phyloP scores from a whole-genome alignment of 2,113 vertebrate species.

The Nicator chloris region DNA sequence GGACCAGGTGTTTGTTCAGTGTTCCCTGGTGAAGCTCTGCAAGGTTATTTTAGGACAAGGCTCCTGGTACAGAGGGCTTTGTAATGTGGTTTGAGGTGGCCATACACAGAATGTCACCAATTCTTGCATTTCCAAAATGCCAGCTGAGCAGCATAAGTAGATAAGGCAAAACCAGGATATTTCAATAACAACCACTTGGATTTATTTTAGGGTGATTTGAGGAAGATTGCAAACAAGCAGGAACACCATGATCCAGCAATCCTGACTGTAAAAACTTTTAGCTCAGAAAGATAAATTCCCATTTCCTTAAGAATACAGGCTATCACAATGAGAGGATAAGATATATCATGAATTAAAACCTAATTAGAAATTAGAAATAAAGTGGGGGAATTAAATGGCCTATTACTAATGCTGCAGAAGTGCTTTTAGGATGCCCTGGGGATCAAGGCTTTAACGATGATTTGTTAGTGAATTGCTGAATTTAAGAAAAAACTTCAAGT shows the following conservation, averaged over 20 bases:
- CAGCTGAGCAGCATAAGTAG: neutral
- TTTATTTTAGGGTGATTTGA: neutral
- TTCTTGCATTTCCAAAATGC: neutral
- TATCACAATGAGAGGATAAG: neutral
- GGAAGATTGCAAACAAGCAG: neutral
- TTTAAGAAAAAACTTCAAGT: neutral
- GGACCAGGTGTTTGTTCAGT: neutral
- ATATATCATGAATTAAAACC: constrained; percentile 1
- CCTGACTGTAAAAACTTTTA: neutral
- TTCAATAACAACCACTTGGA: neutral
- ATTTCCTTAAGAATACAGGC: neutral
- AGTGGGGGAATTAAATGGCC: neutral
- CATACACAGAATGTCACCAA: neutral
- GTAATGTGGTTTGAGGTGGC: neutral
- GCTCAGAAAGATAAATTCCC: neutral
- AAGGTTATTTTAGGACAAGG: neutral
- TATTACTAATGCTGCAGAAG: constrained; percentile 3
- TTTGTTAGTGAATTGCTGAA: constrained; percentile 34
- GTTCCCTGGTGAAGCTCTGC: neutral
- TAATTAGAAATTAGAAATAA: constrained; percentile 33
- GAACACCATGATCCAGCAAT: neutral
- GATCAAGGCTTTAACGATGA: neutral
- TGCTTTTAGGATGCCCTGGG: neutral
- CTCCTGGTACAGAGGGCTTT: neutral
- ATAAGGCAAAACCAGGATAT: neutral